Conservation (phyloP, 2,888 invertebrate genomes). For the Nomada ruficornis region DNA sequence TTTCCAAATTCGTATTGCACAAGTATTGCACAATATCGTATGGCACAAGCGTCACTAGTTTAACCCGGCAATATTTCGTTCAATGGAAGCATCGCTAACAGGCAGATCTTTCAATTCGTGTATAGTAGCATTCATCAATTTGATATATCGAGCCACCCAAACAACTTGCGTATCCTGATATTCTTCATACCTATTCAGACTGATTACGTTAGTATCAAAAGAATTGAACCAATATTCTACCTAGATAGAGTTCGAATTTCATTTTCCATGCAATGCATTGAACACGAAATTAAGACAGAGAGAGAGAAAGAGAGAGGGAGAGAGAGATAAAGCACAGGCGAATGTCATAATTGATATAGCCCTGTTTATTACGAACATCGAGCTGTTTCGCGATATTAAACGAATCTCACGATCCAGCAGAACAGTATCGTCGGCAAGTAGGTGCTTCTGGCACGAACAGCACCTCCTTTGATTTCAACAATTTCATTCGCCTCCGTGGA, state of each 20-base stretch:
- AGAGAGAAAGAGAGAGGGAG: too few species aligned
- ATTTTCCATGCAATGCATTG: too few species aligned
- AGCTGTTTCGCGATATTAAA: conserved; percentile 18
- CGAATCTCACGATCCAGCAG: conserved; percentile 17
- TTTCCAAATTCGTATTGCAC: too few species aligned
- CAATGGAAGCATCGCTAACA: not conserved
- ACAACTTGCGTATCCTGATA: too few species aligned
- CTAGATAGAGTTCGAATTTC: too few species aligned
- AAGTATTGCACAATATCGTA: too few species aligned
- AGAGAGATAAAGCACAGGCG: not conserved
- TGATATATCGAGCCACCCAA: not conserved
- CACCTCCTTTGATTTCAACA: conserved; percentile 33
- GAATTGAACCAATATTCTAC: too few species aligned
- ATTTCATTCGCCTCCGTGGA: conserved; percentile 31
- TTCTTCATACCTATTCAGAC: too few species aligned
- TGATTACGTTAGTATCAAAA: too few species aligned
- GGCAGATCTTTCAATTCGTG: not conserved
- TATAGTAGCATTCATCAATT: not conserved
- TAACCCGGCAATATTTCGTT: not conserved
- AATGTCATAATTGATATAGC: conserved; percentile 35
- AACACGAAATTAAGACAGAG: too few species aligned
- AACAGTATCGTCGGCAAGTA: conserved; percentile 26
- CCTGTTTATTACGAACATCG: conserved; percentile 5
- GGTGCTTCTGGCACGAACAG: conserved; percentile 19
- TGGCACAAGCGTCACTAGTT: not conserved